Evolutionary conservation across 2,888 invertebrate species (phyloP).

Genomic region (Microctonus brassicae): DNA sequence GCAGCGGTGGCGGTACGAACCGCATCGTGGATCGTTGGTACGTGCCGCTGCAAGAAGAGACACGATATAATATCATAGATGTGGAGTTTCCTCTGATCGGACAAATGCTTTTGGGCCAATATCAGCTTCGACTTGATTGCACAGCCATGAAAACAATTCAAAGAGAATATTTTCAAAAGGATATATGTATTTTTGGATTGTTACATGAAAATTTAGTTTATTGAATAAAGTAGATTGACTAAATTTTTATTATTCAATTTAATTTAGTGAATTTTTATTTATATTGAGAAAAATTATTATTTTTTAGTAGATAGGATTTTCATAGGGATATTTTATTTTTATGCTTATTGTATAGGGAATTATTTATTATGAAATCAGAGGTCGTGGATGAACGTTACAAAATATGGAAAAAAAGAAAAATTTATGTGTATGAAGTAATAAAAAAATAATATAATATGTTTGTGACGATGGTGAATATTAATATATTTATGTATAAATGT

Average conservation of each 20-base stretch:
- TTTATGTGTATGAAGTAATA: not conserved
- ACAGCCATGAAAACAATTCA: constrained; percentile 36
- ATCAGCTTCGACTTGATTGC: constrained; percentile 42
- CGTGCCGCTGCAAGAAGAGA: constrained; percentile 52
- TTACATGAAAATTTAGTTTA: not conserved
- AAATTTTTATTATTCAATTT: not conserved
- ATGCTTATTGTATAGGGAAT: too few relatives aligned
- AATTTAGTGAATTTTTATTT: not conserved
- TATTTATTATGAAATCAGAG: not conserved
- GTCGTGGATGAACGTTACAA: not conserved
- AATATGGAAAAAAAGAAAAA: not conserved
- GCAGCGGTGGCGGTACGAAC: constrained; percentile 13
- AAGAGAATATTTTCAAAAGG: not conserved
- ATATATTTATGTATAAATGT: not conserved
- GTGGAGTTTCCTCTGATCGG: not conserved
- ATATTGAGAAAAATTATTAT: not conserved
- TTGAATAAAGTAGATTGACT: not conserved
- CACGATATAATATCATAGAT: constrained; percentile 9
- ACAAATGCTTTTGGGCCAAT: constrained; percentile 24
- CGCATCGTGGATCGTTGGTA: constrained; percentile 47
- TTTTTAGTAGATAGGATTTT: not conserved
- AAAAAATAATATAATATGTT: not conserved
- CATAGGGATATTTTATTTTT: not conserved
- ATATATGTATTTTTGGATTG: not conserved
- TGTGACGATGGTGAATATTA: not conserved